Percentiles rank a stretch among this genome's conserved stretches.
Evolutionary conservation across 92 coral and sea anemone species (phyloP).

Genomic region (Montipora capitata): DNA sequence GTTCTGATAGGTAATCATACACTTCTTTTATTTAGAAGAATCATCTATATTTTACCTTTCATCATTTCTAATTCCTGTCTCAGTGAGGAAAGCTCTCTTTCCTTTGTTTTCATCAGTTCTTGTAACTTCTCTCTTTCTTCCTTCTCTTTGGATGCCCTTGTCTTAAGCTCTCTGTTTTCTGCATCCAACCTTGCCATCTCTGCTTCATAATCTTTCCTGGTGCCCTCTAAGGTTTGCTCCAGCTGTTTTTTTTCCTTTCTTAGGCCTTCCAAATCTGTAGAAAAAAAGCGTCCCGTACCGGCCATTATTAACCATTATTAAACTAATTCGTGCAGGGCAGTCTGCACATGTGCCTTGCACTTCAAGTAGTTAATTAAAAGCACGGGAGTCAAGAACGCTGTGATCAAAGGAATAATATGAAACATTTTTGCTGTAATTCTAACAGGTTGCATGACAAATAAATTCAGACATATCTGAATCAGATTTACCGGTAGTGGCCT

Average conservation of each 20-base stretch:
- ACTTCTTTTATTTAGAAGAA: background rate
- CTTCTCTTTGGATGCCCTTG: slow-evolving; percentile 23
- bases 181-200: slow-evolving; percentile 10
- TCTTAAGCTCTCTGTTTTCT: slow-evolving; percentile 17
- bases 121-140: slow-evolving; percentile 28
- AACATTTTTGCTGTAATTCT: slow-evolving; percentile 11
- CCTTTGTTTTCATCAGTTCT: slow-evolving; percentile 7
- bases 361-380: slow-evolving; percentile 9
- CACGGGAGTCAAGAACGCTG: slow-evolving; percentile 1
- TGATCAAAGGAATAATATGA: background rate
- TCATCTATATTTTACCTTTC: slow-evolving; percentile 9
- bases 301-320: slow-evolving; percentile 3
- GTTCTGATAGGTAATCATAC: slow-evolving; percentile 1
- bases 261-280: slow-evolving; percentile 7
- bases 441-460: background rate
- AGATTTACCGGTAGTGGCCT: slow-evolving; percentile 16
- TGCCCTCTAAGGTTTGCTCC: slow-evolving; percentile 2
- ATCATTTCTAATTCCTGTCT: background rate
- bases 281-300: slow-evolving; percentile 3
- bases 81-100: background rate
- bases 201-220: slow-evolving; percentile 11
- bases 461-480: slow-evolving; percentile 15
- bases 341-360: slow-evolving; percentile 11
- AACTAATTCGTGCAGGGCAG: background rate
- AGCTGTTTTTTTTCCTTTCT: background rate